These are phyloP conservation scores for Schrankia costaestrigalis DNA, from an alignment of 2,888 invertebrate genomes.

Conservation along the genomic window DNA sequence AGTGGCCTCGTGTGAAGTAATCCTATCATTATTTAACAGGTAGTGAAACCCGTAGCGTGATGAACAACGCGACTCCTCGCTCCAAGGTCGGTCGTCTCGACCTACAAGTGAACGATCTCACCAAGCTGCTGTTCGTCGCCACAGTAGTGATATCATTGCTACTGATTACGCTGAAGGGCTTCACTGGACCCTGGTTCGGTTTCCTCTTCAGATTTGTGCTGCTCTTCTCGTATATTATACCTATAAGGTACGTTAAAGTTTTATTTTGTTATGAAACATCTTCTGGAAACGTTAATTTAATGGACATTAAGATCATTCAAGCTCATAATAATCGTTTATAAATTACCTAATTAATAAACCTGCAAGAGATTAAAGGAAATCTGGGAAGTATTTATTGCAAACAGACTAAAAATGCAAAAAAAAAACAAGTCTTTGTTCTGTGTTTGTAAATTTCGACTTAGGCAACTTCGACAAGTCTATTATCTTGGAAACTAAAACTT, in stretches of 20 bases:
- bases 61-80: conserved; percentile 98
- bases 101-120: conserved; percentile 97
- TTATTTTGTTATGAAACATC: neutral
- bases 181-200: conserved; percentile 96
- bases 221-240: conserved; percentile 99
- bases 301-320: neutral
- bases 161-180: conserved; percentile 98
- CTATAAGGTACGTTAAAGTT: conserved; percentile 92
- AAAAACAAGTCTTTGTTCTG: too few relatives aligned
- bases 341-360: too few relatives aligned
- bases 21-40: conserved; percentile 77
- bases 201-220: conserved; percentile 98
- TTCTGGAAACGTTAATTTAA: too few relatives aligned
- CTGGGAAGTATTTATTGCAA: too few relatives aligned
- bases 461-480: too few relatives aligned
- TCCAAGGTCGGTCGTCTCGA: conserved; percentile 98
- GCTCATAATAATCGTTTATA: neutral
- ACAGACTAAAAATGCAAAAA: neutral
- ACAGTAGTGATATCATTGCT: conserved; percentile 94
- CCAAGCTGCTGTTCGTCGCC: conserved; percentile 95
- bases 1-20: too few relatives aligned
- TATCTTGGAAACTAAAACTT: too few relatives aligned
- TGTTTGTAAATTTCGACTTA: too few relatives aligned
- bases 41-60: conserved; percentile 96
- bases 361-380: too few relatives aligned